phyloP scores from a whole-genome alignment of 2,797 vertebrate species.

The Ctenosaura bakeri region DNA sequence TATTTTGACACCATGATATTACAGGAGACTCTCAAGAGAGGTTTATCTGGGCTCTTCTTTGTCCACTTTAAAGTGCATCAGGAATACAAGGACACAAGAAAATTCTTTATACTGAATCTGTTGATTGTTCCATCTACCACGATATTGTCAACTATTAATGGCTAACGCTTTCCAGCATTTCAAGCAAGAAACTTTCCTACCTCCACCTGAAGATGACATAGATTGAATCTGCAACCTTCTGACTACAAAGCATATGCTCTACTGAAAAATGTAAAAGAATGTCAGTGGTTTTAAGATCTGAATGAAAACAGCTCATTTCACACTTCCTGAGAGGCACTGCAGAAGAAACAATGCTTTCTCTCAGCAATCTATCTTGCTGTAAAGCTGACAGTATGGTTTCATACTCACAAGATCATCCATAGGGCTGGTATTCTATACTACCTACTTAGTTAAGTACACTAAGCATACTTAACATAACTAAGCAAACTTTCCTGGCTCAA shows the following conservation, averaged over 20 bases:
- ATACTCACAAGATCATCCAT: too few relatives aligned
- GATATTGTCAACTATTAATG: background rate
- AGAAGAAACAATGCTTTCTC: too few relatives aligned
- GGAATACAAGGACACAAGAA: background rate
- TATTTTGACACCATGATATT: background rate
- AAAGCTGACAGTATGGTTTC: too few relatives aligned
- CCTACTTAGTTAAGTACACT: too few relatives aligned
- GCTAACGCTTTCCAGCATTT: background rate
- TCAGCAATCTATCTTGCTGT: too few relatives aligned
- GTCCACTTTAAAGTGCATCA: background rate
- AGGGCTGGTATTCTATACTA: too few relatives aligned
- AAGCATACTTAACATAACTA: too few relatives aligned
- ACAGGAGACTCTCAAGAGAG: background rate
- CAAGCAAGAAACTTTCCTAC: background rate
- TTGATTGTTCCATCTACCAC: background rate
- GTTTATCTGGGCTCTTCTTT: background rate
- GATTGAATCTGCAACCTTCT: background rate
- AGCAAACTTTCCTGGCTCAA: too few relatives aligned
- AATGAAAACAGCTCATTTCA: too few relatives aligned
- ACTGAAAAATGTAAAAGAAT: too few relatives aligned
- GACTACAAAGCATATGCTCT: background rate
- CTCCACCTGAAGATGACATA: background rate
- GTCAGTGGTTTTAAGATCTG: too few relatives aligned
- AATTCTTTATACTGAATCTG: background rate
- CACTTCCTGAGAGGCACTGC: too few relatives aligned